A percentile compares a stretch with the other conserved stretches of the same genome.
Evolutionary conservation across 2,797 vertebrate species (phyloP).

Genomic region (Choloepus didactylus): DNA sequence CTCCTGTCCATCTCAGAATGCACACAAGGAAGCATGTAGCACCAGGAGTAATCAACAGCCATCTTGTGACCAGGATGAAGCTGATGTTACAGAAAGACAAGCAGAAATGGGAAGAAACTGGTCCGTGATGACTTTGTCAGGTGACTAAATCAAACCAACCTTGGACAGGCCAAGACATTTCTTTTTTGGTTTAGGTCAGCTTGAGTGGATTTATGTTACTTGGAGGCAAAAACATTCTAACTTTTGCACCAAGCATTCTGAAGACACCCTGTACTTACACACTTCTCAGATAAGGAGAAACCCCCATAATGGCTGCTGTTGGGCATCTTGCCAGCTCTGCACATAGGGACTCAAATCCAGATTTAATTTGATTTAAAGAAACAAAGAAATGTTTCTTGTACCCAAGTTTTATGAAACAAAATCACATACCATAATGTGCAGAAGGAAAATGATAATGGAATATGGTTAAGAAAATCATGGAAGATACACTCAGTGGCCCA

Average conservation of each 20-base stretch:
- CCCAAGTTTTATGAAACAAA: slow-evolving; percentile 42
- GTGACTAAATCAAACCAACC: slow-evolving; percentile 10
- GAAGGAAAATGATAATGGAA: slow-evolving; percentile 30
- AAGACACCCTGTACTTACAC: not conserved
- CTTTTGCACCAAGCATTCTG: slow-evolving; percentile 17
- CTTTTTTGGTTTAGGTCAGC: slow-evolving; percentile 22
- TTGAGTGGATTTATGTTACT: not conserved
- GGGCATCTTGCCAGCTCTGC: not conserved
- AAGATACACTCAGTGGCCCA: not conserved
- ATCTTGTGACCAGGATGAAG: slow-evolving; percentile 20
- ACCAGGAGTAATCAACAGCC: not conserved
- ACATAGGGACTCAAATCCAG: slow-evolving; percentile 37
- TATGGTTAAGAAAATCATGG: slow-evolving; percentile 33
- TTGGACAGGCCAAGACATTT: not conserved
- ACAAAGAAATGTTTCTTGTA: slow-evolving; percentile 28
- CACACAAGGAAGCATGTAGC: slow-evolving; percentile 11
- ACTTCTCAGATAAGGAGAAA: not conserved
- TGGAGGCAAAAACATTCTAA: not conserved
- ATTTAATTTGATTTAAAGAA: slow-evolving; percentile 53
- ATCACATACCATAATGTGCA: not conserved
- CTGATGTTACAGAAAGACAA: slow-evolving; percentile 13
- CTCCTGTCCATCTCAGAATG: slow-evolving; percentile 28
- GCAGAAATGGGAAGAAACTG: slow-evolving; percentile 26
- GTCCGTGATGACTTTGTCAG: not conserved
- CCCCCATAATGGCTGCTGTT: not conserved